Percentiles rank a stretch among this genome's conserved stretches.
These are phyloP conservation scores for Drosophila koepferae DNA, from an alignment of 2,888 invertebrate species.

Conservation along the genomic window DNA sequence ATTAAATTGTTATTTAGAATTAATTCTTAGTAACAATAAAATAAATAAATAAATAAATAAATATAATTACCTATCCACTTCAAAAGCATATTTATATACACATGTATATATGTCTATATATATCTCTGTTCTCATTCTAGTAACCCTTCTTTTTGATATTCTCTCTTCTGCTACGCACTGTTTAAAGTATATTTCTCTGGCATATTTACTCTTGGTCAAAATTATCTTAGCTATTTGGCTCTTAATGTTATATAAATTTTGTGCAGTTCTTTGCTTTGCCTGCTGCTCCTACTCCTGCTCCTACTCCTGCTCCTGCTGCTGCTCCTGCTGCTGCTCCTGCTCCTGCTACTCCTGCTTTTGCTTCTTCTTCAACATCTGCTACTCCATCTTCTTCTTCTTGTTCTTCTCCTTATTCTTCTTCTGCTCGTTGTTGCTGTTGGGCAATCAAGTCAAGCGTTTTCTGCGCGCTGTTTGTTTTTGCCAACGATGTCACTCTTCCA, in stretches of 20 bases:
- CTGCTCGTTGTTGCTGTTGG: conserved; percentile 1
- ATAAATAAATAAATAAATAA: no score
- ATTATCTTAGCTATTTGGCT: conserved; percentile 26
- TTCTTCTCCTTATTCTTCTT: not conserved
- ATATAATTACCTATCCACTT: no score
- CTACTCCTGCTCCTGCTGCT: not conserved
- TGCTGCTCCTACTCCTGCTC: not conserved
- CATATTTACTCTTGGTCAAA: conserved; percentile 2
- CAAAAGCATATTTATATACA: no score
- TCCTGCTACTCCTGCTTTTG: not conserved
- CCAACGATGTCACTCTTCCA: conserved; percentile 52
- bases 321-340: not conserved
- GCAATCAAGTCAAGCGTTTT: conserved; percentile 40
- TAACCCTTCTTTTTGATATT: not conserved
- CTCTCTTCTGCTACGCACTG: not conserved
- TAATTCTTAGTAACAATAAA: no score
- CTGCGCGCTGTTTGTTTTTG: conserved; percentile 23
- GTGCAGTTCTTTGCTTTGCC: not conserved
- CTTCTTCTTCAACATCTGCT: not conserved
- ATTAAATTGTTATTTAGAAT: no score
- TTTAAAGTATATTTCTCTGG: not conserved
- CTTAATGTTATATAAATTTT: conserved; percentile 35
- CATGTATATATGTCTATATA: not conserved
- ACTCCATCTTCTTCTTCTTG: not conserved
- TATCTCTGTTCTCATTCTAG: not conserved